phyloP scores from a whole-genome alignment of 2,113 vertebrate species.

The Bos javanicus region DNA sequence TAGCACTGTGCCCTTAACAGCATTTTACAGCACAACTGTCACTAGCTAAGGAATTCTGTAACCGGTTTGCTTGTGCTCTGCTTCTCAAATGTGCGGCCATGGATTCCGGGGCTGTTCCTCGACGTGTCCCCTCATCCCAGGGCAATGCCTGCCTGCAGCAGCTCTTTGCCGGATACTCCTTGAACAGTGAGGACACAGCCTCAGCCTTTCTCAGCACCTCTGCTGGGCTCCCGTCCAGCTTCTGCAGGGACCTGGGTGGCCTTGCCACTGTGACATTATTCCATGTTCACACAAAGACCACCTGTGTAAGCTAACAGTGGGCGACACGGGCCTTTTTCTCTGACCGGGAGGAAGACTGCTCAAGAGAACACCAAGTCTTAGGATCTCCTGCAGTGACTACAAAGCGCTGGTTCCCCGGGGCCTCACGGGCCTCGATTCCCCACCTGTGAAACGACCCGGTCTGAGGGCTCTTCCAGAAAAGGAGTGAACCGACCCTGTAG shows the following conservation, averaged over 20 bases:
- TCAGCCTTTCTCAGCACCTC: neutral
- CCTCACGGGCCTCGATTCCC: neutral
- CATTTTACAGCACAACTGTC: neutral
- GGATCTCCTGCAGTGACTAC: neutral
- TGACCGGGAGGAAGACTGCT: neutral
- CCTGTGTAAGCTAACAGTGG: neutral
- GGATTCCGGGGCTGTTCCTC: neutral
- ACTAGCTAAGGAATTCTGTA: too few species aligned
- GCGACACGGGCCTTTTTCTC: rapidly evolving
- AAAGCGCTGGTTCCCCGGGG: rapidly evolving
- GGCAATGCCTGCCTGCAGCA: rapidly evolving
- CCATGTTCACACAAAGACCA: neutral
- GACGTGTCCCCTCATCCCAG: rapidly evolving
- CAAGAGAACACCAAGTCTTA: neutral
- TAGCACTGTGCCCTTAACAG: neutral
- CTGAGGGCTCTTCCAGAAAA: neutral
- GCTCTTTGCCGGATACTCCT: neutral
- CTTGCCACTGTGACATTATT: neutral
- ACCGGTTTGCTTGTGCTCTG: neutral
- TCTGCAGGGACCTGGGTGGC: too few species aligned
- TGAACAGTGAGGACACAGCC: rapidly evolving
- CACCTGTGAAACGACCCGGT: rapidly evolving
- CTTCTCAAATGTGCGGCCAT: neutral
- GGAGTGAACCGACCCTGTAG: rapidly evolving
- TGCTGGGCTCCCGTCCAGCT: rapidly evolving